Evolutionary conservation across 2,113 vertebrate species (phyloP), one percentile per base, ranked within the genome.

Genomic region (Circaetus cinerascens): DNA sequence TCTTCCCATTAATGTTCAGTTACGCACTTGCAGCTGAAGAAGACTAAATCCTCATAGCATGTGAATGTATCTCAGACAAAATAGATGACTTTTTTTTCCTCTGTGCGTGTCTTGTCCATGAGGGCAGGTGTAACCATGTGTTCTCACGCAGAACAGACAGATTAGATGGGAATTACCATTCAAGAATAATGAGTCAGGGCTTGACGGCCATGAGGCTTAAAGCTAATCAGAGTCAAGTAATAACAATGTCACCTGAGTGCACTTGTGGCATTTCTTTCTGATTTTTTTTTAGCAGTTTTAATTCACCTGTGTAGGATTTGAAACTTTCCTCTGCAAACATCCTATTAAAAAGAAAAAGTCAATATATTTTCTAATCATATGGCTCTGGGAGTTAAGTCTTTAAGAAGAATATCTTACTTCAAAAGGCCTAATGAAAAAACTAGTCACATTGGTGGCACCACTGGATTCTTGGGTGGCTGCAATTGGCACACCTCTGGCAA

Each of bases 381-480:
- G 60, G 45, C 66, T 94, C 45, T 71, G 62, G 51, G 36, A 97
- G 36, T 89, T 78, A 71, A 77, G 57, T 64, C 86, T 66, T 73
- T 62, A 50, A 62, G 84, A 87, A 89, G 56, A 90, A 48, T 64
- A 40, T 18, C 46, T 87, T 40, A 48, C 34, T 78, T 95, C 26
- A 55, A 32, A 43, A 90, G 48, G 38, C 71, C 86, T 91, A 62
- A 64, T 86, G 87, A 90, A 91, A 91, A 95, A 97, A 67, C 32
- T 69, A 82, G 63, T 66, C 36, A 34, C 48, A 63, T 43, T 87
- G 69, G 62, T 90, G 89, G 64, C 95, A 91, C 73, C 0, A 0
- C 84, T 85, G 89, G 92, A 94, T 84, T 83, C 69, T 89, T 80
- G 77, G 36, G 67, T 96, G 80, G 60, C 88, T 94, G 56, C 81